phyloP scores from a whole-genome alignment of 2,888 invertebrate species.

The Tryphoninae sp. region DNA sequence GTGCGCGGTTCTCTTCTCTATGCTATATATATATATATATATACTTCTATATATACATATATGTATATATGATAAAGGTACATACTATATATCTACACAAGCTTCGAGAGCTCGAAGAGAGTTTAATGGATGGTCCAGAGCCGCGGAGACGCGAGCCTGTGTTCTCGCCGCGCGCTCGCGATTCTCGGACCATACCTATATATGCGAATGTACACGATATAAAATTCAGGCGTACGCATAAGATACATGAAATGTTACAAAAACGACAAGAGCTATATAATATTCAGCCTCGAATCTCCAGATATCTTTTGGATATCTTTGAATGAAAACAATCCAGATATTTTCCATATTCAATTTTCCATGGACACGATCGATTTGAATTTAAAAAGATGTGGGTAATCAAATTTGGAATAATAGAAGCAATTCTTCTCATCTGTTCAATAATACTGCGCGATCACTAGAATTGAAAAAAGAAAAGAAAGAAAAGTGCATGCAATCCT shows the following conservation, averaged over 20 bases:
- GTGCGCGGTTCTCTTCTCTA: constrained; percentile 67
- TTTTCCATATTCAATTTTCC: background rate
- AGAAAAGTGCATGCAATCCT: background rate
- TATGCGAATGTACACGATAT: constrained; percentile 11
- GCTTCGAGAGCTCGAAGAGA: constrained; percentile 64
- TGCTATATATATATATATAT: constrained; percentile 10
- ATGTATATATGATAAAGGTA: background rate
- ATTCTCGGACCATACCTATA: constrained; percentile 47
- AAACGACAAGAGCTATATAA: background rate
- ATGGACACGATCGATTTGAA: background rate
- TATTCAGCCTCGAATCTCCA: background rate
- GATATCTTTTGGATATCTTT: background rate
- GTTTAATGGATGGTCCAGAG: constrained; percentile 80
- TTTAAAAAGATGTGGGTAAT: too few relatives aligned
- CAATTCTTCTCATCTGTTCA: too few relatives aligned
- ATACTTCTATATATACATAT: constrained; percentile 16
- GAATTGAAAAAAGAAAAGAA: background rate
- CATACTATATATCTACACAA: constrained; percentile 3
- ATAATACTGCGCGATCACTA: background rate
- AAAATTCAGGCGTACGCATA: background rate
- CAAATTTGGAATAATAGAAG: too few relatives aligned
- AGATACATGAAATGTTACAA: background rate
- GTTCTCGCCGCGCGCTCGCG: constrained; percentile 78
- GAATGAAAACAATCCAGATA: background rate
- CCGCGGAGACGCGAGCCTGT: constrained; percentile 78